Evolutionary conservation across 2,797 vertebrate genomes (phyloP).

Genomic region (Coccyzus lansbergi): DNA sequence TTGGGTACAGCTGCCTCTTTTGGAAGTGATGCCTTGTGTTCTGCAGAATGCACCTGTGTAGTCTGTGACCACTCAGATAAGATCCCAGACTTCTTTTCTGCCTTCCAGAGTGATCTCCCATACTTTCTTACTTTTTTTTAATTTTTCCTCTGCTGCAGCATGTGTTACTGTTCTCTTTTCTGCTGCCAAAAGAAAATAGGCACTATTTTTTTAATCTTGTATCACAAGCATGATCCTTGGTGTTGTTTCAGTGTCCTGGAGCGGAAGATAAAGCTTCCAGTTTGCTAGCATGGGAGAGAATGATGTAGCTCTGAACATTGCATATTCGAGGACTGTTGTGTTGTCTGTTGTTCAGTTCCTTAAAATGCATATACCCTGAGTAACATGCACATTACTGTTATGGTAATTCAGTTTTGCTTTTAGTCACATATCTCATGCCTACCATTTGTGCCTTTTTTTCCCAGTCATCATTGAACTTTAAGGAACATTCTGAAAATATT

Average conservation of each 20-base stretch:
- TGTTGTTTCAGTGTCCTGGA: background rate
- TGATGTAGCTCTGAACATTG: background rate
- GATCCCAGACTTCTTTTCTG: background rate
- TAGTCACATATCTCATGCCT: background rate
- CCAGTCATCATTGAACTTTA: conserved; percentile 78
- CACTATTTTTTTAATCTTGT: background rate
- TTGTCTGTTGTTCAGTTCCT: background rate
- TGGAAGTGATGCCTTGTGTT: background rate
- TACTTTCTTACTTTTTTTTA: background rate
- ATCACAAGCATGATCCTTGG: background rate
- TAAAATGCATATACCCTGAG: background rate
- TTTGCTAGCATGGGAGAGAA: background rate
- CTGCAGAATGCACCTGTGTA: fast-evolving
- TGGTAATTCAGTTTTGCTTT: background rate
- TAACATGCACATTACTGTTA: background rate
- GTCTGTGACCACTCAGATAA: background rate
- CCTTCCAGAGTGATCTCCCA: background rate
- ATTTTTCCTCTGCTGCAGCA: background rate
- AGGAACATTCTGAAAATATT: conserved; percentile 78
- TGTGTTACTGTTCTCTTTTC: background rate
- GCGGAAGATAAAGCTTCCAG: background rate
- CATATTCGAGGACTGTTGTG: background rate
- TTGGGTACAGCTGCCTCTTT: background rate
- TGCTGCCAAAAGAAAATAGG: background rate
- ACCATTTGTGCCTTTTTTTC: conserved; percentile 49